Conservation (phyloP, 2,113 vertebrate species). For the Apaloderma vittatum region DNA sequence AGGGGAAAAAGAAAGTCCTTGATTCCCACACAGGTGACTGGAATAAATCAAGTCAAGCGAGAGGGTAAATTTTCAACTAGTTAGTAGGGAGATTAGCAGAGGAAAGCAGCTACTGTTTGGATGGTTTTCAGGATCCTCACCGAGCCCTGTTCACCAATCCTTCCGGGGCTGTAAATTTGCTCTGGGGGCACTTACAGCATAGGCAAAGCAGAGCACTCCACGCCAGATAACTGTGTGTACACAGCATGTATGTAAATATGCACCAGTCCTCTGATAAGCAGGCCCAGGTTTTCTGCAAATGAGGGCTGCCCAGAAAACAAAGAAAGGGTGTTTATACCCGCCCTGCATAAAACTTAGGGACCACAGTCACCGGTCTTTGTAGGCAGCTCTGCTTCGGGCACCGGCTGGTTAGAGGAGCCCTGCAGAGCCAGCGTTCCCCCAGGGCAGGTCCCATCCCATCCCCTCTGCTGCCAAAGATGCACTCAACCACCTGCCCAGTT, state of each 20-base stretch:
- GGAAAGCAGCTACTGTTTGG: background rate
- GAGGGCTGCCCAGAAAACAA: background rate
- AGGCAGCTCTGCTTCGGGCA: background rate
- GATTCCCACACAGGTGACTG: background rate
- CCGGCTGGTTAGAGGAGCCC: background rate
- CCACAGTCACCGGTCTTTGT: fast-evolving
- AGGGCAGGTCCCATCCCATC: background rate
- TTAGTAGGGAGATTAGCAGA: background rate
- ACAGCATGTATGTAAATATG: background rate
- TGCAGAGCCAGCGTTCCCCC: fast-evolving
- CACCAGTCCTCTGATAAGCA: background rate
- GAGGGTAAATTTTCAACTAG: background rate
- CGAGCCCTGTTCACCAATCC: fast-evolving
- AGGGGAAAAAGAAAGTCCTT: background rate
- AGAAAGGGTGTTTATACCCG: background rate
- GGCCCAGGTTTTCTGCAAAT: background rate
- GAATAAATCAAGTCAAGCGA: background rate
- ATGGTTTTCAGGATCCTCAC: background rate
- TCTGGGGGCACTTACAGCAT: background rate
- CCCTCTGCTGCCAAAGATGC: background rate
- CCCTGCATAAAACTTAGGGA: background rate
- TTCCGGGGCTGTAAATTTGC: background rate
- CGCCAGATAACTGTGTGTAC: background rate
- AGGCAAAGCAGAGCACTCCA: background rate
- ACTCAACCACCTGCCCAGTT: background rate